Evolutionary conservation across 1,140 invertebrate species (phyloP).

Genomic region (Hylyphantes graminicola): DNA sequence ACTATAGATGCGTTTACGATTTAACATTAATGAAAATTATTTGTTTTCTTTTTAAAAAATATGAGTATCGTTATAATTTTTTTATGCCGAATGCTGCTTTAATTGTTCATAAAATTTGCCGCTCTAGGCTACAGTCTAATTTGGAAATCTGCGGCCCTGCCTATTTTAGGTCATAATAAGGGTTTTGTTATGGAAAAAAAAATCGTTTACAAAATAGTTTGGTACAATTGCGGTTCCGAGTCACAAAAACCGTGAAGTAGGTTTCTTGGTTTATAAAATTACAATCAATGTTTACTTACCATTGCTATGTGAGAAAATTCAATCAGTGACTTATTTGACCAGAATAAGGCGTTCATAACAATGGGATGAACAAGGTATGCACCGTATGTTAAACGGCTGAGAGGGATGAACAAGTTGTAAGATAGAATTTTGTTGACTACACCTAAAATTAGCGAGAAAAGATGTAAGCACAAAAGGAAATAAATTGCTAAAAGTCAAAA

Average conservation of each 20-base stretch:
- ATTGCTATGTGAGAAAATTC: slow-evolving; percentile 38
- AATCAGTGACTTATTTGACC: slow-evolving; percentile 2
- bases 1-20: no score
- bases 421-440: slow-evolving; percentile 67
- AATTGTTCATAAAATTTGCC: no score
- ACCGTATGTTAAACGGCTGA: slow-evolving; percentile 67
- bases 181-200: not conserved
- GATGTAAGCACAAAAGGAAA: not conserved
- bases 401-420: slow-evolving; percentile 65
- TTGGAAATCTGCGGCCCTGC: not conserved
- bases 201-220: not conserved
- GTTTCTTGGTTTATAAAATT: not conserved
- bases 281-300: slow-evolving; percentile 6
- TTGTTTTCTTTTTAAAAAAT: no score
- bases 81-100: no score
- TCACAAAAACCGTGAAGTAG: not conserved
- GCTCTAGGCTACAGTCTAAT: no score
- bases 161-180: not conserved
- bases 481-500: not conserved
- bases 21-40: no score
- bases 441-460: slow-evolving; percentile 62
- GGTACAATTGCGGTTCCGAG: not conserved
- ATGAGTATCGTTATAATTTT: no score
- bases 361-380: slow-evolving; percentile 68
- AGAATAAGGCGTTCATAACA: slow-evolving; percentile 54